A percentile compares a stretch with the other conserved stretches of the same genome.
These are phyloP conservation scores for Mermis nigrescens DNA, from an alignment of 2,888 invertebrate genomes.

Conservation along the genomic window DNA sequence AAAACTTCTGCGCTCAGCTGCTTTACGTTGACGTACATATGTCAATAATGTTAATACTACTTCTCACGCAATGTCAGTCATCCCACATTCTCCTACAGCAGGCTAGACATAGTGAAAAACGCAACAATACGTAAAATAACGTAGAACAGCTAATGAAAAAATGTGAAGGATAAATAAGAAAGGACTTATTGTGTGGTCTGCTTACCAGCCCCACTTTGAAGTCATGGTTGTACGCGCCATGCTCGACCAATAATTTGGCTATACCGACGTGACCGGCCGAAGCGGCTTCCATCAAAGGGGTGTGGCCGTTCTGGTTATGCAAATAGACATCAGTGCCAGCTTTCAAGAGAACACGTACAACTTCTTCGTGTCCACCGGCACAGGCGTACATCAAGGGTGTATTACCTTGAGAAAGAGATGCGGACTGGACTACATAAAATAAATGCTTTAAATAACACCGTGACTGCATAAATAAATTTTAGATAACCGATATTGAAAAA, in stretches of 20 bases:
- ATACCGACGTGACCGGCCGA: conserved; percentile 25
- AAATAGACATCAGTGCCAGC: conserved; percentile 85
- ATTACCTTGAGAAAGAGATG: conserved; percentile 45
- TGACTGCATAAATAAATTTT: too few species aligned
- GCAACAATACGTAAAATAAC: too few species aligned
- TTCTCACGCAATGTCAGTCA: too few species aligned
- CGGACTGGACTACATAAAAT: background rate
- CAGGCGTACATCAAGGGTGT: conserved; percentile 91
- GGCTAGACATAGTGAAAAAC: too few species aligned
- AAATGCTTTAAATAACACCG: background rate
- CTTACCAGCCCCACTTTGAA: conserved; percentile 20
- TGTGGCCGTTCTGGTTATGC: conserved; percentile 97
- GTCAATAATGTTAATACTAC: too few species aligned
- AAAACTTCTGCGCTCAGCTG: too few species aligned
- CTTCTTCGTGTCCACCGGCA: conserved; percentile 72
- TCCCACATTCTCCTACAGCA: too few species aligned
- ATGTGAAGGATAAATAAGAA: background rate
- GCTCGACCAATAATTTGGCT: conserved; percentile 53
- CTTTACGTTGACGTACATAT: too few species aligned
- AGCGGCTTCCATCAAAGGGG: conserved; percentile 48
- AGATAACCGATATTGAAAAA: too few species aligned
- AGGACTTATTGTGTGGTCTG: background rate
- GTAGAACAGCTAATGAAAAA: too few species aligned
- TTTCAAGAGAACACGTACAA: conserved; percentile 53
- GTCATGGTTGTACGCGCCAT: conserved; percentile 52